A percentile compares a stretch with the other conserved stretches of the same genome.
Evolutionary conservation across 2,797 vertebrate species (phyloP).

Genomic region (Rhodeus uyekii): DNA sequence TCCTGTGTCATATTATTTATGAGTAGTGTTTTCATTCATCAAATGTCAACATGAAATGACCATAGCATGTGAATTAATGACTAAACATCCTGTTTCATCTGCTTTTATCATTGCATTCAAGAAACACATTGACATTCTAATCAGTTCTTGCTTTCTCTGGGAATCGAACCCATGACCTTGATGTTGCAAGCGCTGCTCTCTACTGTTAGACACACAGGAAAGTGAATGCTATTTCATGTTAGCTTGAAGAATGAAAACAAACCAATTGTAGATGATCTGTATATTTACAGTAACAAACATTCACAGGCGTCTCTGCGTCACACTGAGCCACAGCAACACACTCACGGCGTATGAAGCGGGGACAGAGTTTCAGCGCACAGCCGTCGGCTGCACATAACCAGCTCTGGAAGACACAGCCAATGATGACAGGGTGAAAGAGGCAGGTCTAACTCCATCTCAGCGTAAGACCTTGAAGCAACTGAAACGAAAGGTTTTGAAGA

Average conservation of each 20-base stretch:
- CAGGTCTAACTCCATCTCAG: constrained; percentile 77
- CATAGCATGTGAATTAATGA: too few relatives aligned
- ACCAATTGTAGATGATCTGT: neutral
- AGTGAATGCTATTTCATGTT: neutral
- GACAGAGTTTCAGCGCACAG: constrained; percentile 75
- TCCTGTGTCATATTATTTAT: neutral
- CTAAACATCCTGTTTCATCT: too few relatives aligned
- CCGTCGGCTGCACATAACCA: constrained; percentile 58
- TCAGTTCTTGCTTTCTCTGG: too few relatives aligned
- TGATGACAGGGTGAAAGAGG: constrained; percentile 67
- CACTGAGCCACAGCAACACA: too few relatives aligned
- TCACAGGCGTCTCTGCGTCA: neutral
- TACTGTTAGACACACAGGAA: too few relatives aligned
- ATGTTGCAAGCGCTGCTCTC: too few relatives aligned
- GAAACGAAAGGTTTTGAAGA: constrained; percentile 36
- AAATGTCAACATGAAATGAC: neutral
- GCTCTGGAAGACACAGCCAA: constrained; percentile 48
- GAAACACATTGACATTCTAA: too few relatives aligned
- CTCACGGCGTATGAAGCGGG: constrained; percentile 74
- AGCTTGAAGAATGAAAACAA: neutral
- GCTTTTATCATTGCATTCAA: too few relatives aligned
- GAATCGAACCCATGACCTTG: too few relatives aligned
- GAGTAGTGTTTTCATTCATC: neutral
- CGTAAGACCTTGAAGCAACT: constrained; percentile 66
- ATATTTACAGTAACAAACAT: neutral